phyloP scores from a whole-genome alignment of 2,113 vertebrate species.

The Montifringilla adamsi region DNA sequence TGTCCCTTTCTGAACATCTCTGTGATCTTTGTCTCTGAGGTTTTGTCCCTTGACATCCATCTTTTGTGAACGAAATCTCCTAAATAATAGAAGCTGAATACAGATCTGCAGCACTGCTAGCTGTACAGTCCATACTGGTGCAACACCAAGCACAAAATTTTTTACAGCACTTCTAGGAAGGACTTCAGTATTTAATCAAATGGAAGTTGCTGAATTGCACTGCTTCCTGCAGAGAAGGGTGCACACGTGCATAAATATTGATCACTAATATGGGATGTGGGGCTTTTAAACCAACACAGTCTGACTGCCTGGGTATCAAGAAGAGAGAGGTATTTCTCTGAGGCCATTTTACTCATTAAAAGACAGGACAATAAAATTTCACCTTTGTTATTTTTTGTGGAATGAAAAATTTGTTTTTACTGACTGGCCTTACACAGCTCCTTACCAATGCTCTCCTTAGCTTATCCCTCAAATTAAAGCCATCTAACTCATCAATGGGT shows the following conservation, averaged over 20 bases:
- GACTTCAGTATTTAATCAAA: background rate
- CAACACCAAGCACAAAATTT: background rate
- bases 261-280: background rate
- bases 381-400: background rate
- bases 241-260: background rate
- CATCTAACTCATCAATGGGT: background rate
- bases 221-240: background rate
- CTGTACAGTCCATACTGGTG: background rate
- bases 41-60: background rate
- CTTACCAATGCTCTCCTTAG: background rate
- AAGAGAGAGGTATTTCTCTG: background rate
- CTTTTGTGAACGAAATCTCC: background rate
- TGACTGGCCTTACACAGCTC: background rate
- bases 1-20: background rate
- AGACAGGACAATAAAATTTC: background rate
- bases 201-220: background rate
- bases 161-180: background rate
- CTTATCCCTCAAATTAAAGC: background rate
- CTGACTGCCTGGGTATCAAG: background rate
- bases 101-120: background rate
- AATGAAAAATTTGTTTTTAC: background rate
- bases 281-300: background rate
- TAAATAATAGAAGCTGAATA: background rate
- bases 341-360: background rate
- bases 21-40: conserved; percentile 9